phyloP scores from a whole-genome alignment of 2,797 vertebrate species.

The Neosilurus mollespiculum region DNA sequence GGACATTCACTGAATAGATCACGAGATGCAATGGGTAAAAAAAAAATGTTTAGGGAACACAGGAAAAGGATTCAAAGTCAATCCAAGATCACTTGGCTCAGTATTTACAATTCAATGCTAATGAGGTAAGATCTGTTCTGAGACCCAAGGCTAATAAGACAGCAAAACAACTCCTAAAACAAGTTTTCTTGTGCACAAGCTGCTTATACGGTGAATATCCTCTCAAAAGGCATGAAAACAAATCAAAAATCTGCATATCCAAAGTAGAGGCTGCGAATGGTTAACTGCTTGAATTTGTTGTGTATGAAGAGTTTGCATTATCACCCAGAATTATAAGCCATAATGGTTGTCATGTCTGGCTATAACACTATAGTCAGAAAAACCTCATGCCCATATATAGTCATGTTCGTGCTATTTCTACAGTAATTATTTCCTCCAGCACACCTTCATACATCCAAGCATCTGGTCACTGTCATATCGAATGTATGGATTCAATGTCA shows the following conservation, averaged over 20 bases:
- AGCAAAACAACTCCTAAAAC: not conserved
- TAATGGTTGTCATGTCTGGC: not conserved
- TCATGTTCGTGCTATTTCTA: not conserved
- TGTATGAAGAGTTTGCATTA: not conserved
- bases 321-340: not conserved
- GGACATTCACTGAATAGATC: conserved; percentile 42
- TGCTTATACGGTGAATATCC: too few species aligned
- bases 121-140: conserved; percentile 7
- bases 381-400: not conserved
- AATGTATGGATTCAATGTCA: conserved; percentile 67
- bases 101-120: not conserved
- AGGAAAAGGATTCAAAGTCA: conserved; percentile 5
- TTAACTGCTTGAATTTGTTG: not conserved
- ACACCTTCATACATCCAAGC: conserved; percentile 52
- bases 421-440: not conserved
- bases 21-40: conserved; percentile 29
- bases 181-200: not conserved
- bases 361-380: not conserved
- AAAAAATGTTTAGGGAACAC: not conserved
- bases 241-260: not conserved
- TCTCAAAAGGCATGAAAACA: not conserved
- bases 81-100: not conserved
- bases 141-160: not conserved
- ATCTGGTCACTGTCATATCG: conserved; percentile 51
- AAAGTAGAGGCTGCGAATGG: not conserved